phyloP scores from a whole-genome alignment of 2,888 invertebrate species.

The Ariolimax columbianus region DNA sequence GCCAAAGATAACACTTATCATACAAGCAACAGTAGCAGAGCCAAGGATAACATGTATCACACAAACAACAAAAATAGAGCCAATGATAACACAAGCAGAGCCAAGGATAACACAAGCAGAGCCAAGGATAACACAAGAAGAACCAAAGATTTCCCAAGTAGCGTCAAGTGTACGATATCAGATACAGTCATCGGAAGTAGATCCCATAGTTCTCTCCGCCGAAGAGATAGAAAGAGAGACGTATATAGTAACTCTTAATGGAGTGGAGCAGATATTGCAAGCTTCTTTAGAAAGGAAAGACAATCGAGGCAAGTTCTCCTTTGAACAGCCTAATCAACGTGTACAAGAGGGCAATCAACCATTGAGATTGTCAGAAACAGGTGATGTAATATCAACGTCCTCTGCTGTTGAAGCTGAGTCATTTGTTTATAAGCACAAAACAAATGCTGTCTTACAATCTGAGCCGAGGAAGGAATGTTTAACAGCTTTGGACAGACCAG shows the following conservation, averaged over 20 bases:
- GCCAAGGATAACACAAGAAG: background rate
- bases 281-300: background rate
- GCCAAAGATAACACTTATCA: background rate
- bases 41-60: too few relatives aligned
- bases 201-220: background rate
- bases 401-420: background rate
- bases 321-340: background rate
- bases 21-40: background rate
- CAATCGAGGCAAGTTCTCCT: background rate
- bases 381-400: background rate
- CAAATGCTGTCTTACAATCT: background rate
- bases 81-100: background rate
- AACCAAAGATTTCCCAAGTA: too few relatives aligned
- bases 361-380: background rate
- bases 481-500: background rate
- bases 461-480: background rate
- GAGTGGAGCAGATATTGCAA: background rate
- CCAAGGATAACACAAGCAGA: background rate
- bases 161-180: background rate
- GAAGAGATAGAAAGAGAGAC: background rate
- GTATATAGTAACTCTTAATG: background rate
- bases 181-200: background rate
- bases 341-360: background rate
- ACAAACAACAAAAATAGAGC: too few relatives aligned
- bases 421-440: background rate